Base-by-base conservation (phyloP, 1,140 invertebrate genomes). In the Dinothrombium tinctorium region DNA sequence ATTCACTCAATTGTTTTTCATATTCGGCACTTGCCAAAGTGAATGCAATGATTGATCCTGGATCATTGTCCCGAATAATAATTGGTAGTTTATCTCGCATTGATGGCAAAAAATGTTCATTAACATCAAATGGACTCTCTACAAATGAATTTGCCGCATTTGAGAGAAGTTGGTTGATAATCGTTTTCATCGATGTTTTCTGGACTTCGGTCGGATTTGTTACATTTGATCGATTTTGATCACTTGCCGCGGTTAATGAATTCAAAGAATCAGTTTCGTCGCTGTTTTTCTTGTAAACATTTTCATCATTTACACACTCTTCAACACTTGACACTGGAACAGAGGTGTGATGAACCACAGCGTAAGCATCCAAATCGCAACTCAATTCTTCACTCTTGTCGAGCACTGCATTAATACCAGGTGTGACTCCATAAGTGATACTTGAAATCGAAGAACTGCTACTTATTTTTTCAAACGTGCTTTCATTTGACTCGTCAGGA, bases 31-130 rank as follows among this genome's bases (percentile, higher is more conserved):
- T 76, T 41, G 71, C 67, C 1, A 90, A 53, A 4, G 79, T 69
- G 54, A 81, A 84, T 0, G 83, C 77, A 42, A 90, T 80, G 35
- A 90, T 76, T 1, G 83, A 87, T 47, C 80, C 83, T 1, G 76
- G 73, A 55, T 92, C 81, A 12, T 69, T 68, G 54, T 87, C 81
- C 47, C 76, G 73, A 0, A 89, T 74, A 9, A 79, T 63, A 7
- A 87, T 64, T 1, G 76, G 76, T 14, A 76, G 66, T 25, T 64
- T 62, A 7, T 65, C 54, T 24, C 66, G 62, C 28, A 59, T 42
- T 1, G 67, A 52, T 15, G 64, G 49, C 1, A 67, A 58, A 50
- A 74, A 64, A 56, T 80, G 76, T 53, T 78, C 73, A 49, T 66
- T 62, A 3, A 59, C 25, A 31, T 64, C 56, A 54, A 73, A 69